Conservation (phyloP, 1,140 invertebrate species). For the Scaptodrosophila lebanonensis region DNA sequence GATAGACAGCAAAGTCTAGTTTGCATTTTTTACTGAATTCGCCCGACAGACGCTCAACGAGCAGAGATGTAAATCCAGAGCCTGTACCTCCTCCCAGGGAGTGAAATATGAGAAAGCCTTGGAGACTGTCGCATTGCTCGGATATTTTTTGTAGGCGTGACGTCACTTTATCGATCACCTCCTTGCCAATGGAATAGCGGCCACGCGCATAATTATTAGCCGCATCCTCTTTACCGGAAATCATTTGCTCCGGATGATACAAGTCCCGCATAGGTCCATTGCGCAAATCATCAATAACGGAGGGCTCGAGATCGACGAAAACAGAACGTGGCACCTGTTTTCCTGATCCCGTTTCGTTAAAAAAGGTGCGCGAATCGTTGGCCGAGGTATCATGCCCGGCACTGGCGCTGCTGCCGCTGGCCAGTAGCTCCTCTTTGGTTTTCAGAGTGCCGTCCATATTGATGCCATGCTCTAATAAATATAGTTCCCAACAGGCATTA, state of each 20-base stretch:
- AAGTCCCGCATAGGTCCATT: slow-evolving; percentile 81
- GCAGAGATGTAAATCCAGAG: slow-evolving; percentile 83
- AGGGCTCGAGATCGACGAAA: slow-evolving; percentile 79
- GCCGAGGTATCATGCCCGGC: slow-evolving; percentile 43
- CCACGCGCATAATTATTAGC: slow-evolving; percentile 91
- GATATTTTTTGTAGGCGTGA: slow-evolving; percentile 85
- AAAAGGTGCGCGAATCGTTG: slow-evolving; percentile 80
- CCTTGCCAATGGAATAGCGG: slow-evolving; percentile 87
- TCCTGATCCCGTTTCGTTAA: slow-evolving; percentile 81
- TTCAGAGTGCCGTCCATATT: slow-evolving; percentile 80
- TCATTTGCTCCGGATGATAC: slow-evolving; percentile 84
- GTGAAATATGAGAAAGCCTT: slow-evolving; percentile 90
- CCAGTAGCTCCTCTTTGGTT: slow-evolving; percentile 51
- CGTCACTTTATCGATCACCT: slow-evolving; percentile 85
- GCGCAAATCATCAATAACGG: slow-evolving; percentile 80
- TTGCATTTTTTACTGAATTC: slow-evolving; percentile 84
- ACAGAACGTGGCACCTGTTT: slow-evolving; percentile 80
- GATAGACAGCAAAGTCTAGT: slow-evolving; percentile 86
- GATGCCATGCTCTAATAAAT: slow-evolving; percentile 86
- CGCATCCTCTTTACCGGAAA: slow-evolving; percentile 88
- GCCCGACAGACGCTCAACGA: slow-evolving; percentile 82
- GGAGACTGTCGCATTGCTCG: slow-evolving; percentile 88
- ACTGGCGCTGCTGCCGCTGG: slow-evolving; percentile 55
- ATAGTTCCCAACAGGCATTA: slow-evolving; percentile 89
- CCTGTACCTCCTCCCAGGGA: slow-evolving; percentile 90